Evolutionary conservation across 2,888 invertebrate species (phyloP).

Genomic region (Beris morrisii): DNA sequence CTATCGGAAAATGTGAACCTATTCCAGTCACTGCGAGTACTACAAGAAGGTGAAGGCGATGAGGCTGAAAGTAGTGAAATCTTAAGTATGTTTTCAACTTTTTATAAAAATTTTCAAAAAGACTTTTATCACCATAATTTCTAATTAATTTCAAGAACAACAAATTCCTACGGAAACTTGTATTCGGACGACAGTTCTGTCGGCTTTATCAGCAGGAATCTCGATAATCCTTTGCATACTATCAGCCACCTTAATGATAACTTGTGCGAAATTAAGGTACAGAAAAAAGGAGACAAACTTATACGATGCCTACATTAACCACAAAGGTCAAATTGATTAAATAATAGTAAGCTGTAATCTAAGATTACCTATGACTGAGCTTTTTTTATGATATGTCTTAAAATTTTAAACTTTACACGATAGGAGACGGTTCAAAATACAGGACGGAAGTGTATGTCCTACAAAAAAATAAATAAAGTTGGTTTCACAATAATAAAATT

Average conservation of each 20-base stretch:
- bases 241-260: constrained; percentile 71
- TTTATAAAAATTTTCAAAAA: neutral
- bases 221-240: constrained; percentile 73
- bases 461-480: no score
- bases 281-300: constrained; percentile 58
- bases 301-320: constrained; percentile 63
- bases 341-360: neutral
- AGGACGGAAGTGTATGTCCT: no score
- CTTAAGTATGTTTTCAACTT: constrained; percentile 40
- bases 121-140: neutral
- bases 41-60: constrained; percentile 82
- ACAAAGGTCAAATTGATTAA: constrained; percentile 66
- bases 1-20: constrained; percentile 87
- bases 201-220: constrained; percentile 68
- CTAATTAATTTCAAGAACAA: constrained; percentile 26
- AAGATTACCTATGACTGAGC: no score
- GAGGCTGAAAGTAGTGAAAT: constrained; percentile 55
- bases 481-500: no score
- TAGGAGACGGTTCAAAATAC: no score
- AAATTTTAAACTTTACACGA: no score
- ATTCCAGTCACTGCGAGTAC: constrained; percentile 83
- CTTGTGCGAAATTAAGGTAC: constrained; percentile 74
- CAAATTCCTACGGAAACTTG: constrained; percentile 64
- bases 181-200: constrained; percentile 64
- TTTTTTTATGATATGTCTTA: no score